Evolutionary conservation across 2,888 invertebrate genomes (phyloP), one percentile per base, ranked within the genome.

Genomic region (Allacma fusca): DNA sequence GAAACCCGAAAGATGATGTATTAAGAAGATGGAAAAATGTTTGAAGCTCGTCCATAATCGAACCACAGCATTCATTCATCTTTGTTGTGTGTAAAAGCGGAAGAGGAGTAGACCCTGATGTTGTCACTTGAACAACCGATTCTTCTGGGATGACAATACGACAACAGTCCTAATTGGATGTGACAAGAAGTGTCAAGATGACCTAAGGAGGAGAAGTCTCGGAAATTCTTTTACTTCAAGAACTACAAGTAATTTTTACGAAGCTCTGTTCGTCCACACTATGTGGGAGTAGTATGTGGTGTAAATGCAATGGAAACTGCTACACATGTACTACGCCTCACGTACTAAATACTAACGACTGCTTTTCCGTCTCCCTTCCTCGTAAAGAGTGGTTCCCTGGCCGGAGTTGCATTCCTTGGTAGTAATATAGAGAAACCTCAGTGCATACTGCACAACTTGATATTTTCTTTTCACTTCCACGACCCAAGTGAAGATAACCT

Each of bases 81-180:
- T 5, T n/a, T 13, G 50, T 50, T 50, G 50, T 13, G 50, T 5
- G n/a, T 5, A n/a, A 50, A 50, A 50, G n/a, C 19, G 19, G n/a
- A 50, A 19, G 50, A 13, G 50, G 50, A 50, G 19, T 19, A 50
- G 50, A 50, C 50, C 24, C 26, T 24, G 24, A 62, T 62, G 62
- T 62, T 26, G 26, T 62, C 24, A 62, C 26, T 62, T 24, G 24
- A 62, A 24, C 12, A 62, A 24, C 62, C 62, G 62, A 62, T 62
- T 62, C 62, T 62, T 62, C 26, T 23, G 62, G 62, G 62, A 62
- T 62, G 62, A 62, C 62, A 62, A 62, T 62, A 62, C 23, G 62
- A 62, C 62, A 62, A 62, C 62, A 4, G 62, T 62, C 24, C 62
- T 62, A 62, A 62, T 62, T 62, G 62, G 62, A 62, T 62, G 4